phyloP scores from a whole-genome alignment of 2,113 vertebrate species.

The Vicugna pacos region DNA sequence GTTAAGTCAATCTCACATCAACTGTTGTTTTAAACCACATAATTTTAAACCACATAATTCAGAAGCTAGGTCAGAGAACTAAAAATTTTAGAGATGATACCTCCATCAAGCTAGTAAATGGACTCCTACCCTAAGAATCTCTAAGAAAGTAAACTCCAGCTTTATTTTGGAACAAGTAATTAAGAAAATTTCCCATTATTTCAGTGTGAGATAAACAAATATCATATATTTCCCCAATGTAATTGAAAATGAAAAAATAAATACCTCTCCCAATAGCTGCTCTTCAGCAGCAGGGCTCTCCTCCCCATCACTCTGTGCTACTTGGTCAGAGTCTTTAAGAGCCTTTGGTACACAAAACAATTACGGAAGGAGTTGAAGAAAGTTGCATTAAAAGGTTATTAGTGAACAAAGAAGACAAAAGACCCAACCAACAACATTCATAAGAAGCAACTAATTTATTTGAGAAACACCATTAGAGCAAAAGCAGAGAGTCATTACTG shows the following conservation, averaged over 20 bases:
- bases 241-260: slow-evolving; percentile 70
- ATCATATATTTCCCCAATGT: slow-evolving; percentile 34
- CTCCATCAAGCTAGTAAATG: background rate
- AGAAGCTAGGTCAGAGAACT: slow-evolving; percentile 14
- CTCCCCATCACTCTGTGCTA: slow-evolving; percentile 80
- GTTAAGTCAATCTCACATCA: background rate
- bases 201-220: slow-evolving; percentile 31
- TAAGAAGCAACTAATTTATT: slow-evolving; percentile 41
- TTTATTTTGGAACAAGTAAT: slow-evolving; percentile 48
- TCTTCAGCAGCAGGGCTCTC: slow-evolving; percentile 86
- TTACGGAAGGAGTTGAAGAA: slow-evolving; percentile 68
- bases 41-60: slow-evolving; percentile 44
- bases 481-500: slow-evolving; percentile 35
- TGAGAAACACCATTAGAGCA: slow-evolving; percentile 60
- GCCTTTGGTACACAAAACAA: slow-evolving; percentile 86
- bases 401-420: slow-evolving; percentile 73
- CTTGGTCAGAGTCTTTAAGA: slow-evolving; percentile 85
- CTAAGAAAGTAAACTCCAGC: slow-evolving; percentile 38
- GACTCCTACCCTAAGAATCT: slow-evolving; percentile 26
- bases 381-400: slow-evolving; percentile 65
- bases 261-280: slow-evolving; percentile 91
- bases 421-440: slow-evolving; percentile 62
- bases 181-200: slow-evolving; percentile 18
- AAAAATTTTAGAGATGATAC: background rate
- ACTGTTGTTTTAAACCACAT: slow-evolving; percentile 28